Conservation (phyloP, 2,113 vertebrate genomes). For the Percina caprodes region DNA sequence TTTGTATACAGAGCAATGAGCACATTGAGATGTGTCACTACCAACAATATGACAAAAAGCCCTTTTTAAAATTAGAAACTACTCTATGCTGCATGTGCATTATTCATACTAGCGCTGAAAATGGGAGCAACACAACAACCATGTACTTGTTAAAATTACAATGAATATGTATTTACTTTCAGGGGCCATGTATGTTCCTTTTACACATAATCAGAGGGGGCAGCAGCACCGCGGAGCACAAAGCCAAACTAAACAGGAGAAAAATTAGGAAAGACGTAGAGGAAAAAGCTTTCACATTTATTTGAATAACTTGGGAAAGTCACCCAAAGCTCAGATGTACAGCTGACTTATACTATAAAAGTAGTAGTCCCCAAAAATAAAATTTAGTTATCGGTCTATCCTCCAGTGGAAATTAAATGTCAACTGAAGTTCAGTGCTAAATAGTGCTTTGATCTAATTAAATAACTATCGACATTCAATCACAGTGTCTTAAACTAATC, state of each 20-base stretch:
- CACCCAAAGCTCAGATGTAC: conserved; percentile 32
- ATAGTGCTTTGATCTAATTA: not conserved
- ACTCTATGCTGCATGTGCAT: not conserved
- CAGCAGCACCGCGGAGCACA: conserved; percentile 43
- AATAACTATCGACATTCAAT: not conserved
- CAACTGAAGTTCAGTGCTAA: not conserved
- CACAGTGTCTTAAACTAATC: not conserved
- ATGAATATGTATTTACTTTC: conserved; percentile 63
- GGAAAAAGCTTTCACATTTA: conserved; percentile 47
- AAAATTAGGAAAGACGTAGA: conserved; percentile 50
- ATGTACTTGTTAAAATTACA: conserved; percentile 39
- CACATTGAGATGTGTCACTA: conserved; percentile 23
- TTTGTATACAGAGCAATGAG: conserved; percentile 10
- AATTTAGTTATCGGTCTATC: not conserved
- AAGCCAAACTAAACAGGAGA: conserved; percentile 45
- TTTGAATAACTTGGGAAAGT: conserved; percentile 49
- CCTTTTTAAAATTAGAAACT: not conserved
- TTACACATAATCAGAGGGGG: conserved; percentile 46
- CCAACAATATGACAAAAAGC: conserved; percentile 25
- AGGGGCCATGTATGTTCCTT: conserved; percentile 35
- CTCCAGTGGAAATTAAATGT: conserved; percentile 2
- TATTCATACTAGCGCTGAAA: conserved; percentile 3
- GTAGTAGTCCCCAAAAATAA: conserved; percentile 11
- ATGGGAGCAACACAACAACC: conserved; percentile 7
- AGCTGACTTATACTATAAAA: conserved; percentile 13